Base-by-base conservation (phyloP, 2,888 invertebrate species). In the Bombylius major region DNA sequence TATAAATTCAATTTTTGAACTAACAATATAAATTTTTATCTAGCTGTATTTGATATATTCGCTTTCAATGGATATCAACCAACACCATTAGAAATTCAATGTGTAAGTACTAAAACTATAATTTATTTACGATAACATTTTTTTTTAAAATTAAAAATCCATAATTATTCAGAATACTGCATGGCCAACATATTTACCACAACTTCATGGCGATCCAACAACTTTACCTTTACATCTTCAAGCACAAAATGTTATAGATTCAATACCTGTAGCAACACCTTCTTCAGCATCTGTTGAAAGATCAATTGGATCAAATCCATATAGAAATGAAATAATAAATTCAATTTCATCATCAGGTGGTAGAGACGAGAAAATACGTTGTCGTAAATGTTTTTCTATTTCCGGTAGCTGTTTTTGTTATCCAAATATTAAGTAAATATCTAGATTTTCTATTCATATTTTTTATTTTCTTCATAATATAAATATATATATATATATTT, bases 81-180 rank as follows among this genome's bases (percentile, higher is more conserved):
- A 12, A 49, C 56, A 47, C 58, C 58, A 11, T 56, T 60, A 50
- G 57, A 60, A 53, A 53, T 60, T 2, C 58, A 58, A 60, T 60
- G 58, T 45, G 60, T 60, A 48, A 58, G 56, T 46, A 4, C 42
- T 44, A 12, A 39, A 39, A 9, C 11, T 39, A 39, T 39, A 9
- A 39, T 9, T 9, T 39, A 39, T 9, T 39, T 39, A 39, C 39
- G 2, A 39, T 9, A 39, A 39, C 13, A 6, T 34, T 34, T 33
- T 13, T 4, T 13, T 36, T 32, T 8, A 47, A 14, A 47, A 31
- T 31, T 13, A 14, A 39, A 44, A 42, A n/a, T 47, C 23, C 23
- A 23, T 23, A 23, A 23, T 23, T 23, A 23, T 23, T 23, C 39
- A 55, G 55, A 55, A 50, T 34, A 31, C 47, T n/a, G 34, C 55